These are phyloP conservation scores for Orcinus orca DNA, from an alignment of 2,113 vertebrate species.

Conservation along the genomic window DNA sequence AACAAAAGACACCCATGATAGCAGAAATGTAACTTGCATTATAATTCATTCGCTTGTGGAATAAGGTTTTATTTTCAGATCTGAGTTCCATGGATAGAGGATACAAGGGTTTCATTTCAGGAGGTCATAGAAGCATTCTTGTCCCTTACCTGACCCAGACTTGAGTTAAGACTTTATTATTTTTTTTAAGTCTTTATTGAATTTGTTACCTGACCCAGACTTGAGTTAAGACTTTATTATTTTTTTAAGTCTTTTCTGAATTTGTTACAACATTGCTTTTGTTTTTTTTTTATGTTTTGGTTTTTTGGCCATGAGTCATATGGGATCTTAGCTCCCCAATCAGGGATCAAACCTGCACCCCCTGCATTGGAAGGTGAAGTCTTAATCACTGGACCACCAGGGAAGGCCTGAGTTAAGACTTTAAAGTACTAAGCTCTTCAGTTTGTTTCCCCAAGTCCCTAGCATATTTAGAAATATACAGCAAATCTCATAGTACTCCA, in stretches of 20 bases:
- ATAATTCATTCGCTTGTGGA: background rate
- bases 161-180: background rate
- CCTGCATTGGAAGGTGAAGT: too few relatives aligned
- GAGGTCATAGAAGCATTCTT: background rate
- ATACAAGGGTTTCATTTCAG: background rate
- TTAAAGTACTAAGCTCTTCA: background rate
- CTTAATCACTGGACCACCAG: too few relatives aligned
- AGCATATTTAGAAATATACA: background rate
- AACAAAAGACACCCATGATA: background rate
- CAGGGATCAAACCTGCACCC: too few relatives aligned
- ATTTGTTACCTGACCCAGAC: too few relatives aligned
- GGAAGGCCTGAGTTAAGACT: background rate
- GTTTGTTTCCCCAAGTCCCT: background rate
- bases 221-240: too few relatives aligned
- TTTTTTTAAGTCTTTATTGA: too few relatives aligned
- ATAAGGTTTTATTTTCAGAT: background rate
- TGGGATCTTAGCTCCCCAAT: too few relatives aligned
- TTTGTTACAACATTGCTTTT: too few relatives aligned
- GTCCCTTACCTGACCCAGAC: background rate
- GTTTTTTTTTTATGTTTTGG: too few relatives aligned
- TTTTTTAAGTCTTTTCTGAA: too few relatives aligned
- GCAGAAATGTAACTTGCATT: background rate
- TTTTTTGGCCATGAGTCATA: too few relatives aligned
- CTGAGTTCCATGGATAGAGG: background rate
- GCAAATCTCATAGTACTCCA: rapidly evolving